Conservation (phyloP, 2,797 vertebrate genomes). For the Artibeus lituratus region DNA sequence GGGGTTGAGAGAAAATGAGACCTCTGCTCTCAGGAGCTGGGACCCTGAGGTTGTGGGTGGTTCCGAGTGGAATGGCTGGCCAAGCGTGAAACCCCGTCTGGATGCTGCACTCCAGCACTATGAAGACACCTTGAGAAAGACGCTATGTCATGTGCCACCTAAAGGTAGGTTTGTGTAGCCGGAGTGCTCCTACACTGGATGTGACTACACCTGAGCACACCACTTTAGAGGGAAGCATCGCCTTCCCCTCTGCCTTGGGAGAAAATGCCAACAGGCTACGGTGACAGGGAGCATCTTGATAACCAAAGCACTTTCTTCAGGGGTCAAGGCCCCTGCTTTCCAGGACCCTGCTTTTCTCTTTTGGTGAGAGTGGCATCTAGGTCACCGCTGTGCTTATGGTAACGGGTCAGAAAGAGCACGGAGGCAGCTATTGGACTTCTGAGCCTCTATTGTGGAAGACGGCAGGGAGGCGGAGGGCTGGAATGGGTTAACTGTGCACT, state of each 20-base stretch:
- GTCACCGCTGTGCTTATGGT: neutral
- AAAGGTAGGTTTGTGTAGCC: neutral
- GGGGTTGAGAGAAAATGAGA: neutral
- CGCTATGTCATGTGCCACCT: too few relatives aligned
- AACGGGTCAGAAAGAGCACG: neutral
- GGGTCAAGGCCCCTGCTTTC: neutral
- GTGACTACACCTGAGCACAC: too few relatives aligned
- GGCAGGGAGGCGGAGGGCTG: neutral
- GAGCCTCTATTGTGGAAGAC: neutral
- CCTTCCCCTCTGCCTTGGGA: neutral
- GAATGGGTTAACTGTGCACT: neutral
- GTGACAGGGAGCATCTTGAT: neutral
- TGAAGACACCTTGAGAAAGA: neutral
- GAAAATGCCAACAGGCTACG: neutral
- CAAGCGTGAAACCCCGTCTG: neutral
- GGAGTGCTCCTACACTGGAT: neutral
- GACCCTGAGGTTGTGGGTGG: neutral
- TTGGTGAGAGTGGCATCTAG: neutral
- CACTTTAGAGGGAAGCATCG: neutral
- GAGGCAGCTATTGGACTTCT: neutral
- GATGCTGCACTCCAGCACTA: too few relatives aligned
- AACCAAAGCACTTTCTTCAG: neutral
- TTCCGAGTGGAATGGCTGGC: neutral
- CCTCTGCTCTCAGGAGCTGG: neutral
- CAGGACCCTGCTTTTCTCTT: too few relatives aligned